Percentiles rank a stretch among this genome's conserved stretches.
phyloP scores from a whole-genome alignment of 2,113 vertebrate genomes.

The Chrysemys picta region DNA sequence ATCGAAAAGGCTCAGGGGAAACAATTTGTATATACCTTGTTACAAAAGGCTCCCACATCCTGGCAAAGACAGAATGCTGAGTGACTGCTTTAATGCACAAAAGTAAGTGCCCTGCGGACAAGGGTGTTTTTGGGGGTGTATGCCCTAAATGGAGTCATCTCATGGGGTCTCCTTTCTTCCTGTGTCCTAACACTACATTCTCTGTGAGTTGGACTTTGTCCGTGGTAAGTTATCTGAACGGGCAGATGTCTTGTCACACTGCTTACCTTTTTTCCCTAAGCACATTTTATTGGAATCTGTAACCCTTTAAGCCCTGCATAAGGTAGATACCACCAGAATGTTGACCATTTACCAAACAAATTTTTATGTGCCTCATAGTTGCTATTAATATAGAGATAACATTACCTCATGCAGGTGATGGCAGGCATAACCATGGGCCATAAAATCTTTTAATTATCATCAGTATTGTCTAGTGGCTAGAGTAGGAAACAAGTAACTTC shows the following conservation, averaged over 20 bases:
- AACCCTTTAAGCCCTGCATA: not conserved
- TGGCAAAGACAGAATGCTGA: constrained; percentile 1
- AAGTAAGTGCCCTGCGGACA: not conserved
- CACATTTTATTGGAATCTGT: not conserved
- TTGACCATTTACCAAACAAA: not conserved
- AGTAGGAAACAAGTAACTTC: not conserved
- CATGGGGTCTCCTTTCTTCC: not conserved
- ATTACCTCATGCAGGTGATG: not conserved
- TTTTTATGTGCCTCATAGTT: not conserved
- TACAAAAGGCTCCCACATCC: constrained; percentile 31
- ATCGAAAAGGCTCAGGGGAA: constrained; percentile 38
- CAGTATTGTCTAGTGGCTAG: not conserved
- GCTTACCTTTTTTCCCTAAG: not conserved
- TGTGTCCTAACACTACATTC: not conserved
- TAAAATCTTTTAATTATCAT: not conserved
- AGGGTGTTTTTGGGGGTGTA: not conserved
- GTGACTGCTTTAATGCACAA: constrained; percentile 24
- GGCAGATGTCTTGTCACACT: not conserved
- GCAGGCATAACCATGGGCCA: constrained; percentile 13
- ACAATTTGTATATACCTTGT: constrained; percentile 48
- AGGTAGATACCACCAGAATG: not conserved
- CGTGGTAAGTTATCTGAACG: not conserved
- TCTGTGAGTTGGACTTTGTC: not conserved
- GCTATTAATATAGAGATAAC: constrained; percentile 33
- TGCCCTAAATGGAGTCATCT: not conserved